Percentiles rank a stretch among this genome's conserved stretches.
phyloP scores from a whole-genome alignment of 2,113 vertebrate species.

The Ellobius talpinus region DNA sequence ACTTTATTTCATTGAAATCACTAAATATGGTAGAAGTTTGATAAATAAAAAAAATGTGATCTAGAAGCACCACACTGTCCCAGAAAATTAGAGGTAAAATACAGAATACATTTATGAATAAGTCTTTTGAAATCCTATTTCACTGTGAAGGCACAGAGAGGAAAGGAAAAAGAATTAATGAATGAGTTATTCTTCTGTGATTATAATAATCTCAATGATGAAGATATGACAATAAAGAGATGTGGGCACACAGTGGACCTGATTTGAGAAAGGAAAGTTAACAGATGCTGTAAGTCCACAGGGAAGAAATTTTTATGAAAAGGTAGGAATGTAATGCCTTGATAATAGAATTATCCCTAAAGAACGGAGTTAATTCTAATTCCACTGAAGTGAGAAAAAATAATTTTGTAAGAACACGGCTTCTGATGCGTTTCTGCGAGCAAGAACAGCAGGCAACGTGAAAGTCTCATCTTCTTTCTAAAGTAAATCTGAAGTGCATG shows the following conservation, averaged over 20 bases:
- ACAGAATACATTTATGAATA: slow-evolving; percentile 43
- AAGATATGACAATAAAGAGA: neutral
- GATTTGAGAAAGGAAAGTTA: neutral
- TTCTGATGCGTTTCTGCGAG: neutral
- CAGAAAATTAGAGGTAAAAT: slow-evolving; percentile 41
- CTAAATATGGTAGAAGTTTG: neutral
- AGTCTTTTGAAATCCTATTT: neutral
- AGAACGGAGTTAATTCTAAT: neutral
- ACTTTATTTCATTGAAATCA: slow-evolving; percentile 1
- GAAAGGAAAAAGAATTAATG: neutral
- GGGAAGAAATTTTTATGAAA: neutral
- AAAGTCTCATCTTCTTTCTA: neutral
- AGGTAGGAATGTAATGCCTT: neutral
- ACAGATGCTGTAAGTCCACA: neutral
- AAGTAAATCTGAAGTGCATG: slow-evolving; percentile 10
- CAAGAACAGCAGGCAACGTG: neutral
- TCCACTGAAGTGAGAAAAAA: neutral
- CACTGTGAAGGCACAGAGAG: neutral
- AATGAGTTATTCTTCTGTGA: neutral
- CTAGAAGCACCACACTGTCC: neutral
- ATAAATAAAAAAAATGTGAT: neutral
- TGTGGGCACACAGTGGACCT: neutral
- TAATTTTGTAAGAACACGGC: neutral
- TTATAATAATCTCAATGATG: neutral
- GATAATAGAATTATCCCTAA: neutral